Evolutionary conservation across 2,797 vertebrate genomes (phyloP), one percentile per base, ranked within the genome.

Genomic region (Mionectes olivaceus): DNA sequence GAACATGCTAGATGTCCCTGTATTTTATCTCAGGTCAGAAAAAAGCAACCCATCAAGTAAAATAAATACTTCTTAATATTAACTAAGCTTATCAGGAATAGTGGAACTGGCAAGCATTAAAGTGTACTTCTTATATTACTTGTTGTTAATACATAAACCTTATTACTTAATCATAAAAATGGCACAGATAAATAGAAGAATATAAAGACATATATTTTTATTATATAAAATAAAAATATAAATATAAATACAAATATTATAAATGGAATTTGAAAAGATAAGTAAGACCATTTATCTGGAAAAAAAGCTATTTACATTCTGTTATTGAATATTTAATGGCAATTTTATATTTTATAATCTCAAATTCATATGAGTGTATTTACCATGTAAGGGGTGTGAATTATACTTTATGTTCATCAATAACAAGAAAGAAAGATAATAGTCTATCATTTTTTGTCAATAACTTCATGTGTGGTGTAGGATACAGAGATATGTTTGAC

Each of bases 1-100:
- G 21, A 82, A 74, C 27, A 9, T 25, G 24, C 9, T 67, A 30
- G 24, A 16, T 61, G 13, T 41, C 24, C 21, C n/a, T 47, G 27
- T 56, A 43, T 70, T 90, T 83, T 77, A 90, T 39, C 61, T 87
- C 28, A 69, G 7, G 7, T 37, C 68, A 65, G 19, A 82, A 69
- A 60, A 91, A 75, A 27, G 3, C 28, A n/a, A 73, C 7, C 9
- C 13, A 78, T 37, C 22, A 68, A 57, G 28, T 64, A 35, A 80
- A 76, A 89, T 55, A 84, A 82, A 70, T 44, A 19, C 19, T 76
- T 70, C 57, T 82, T 35, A 95, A 94, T 93, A 65, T 93, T 95
- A 94, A 93, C 90, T 77, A 53, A 67, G 15, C 10, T 90, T 94
- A 87, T 87, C 92, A 74, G 63, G 27, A 83, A 41, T 15, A 84